These are phyloP conservation scores for Gallinago media DNA, from an alignment of 2,113 vertebrate genomes.

Conservation along the genomic window DNA sequence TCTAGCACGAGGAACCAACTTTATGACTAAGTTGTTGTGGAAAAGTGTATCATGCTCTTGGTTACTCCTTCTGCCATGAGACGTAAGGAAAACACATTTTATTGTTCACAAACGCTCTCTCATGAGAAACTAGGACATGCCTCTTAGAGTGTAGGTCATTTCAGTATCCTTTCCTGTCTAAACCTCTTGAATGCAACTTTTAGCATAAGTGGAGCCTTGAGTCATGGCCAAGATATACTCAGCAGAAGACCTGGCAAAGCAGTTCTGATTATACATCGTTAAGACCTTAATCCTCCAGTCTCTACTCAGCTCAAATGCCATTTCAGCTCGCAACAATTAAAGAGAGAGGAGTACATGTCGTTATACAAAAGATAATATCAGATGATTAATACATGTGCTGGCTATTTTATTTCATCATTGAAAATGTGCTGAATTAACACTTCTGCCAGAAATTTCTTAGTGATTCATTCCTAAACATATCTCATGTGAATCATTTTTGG, in stretches of 20 bases:
- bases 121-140: not conserved
- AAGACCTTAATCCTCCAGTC: not conserved
- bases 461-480: not conserved
- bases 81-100: not conserved
- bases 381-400: conserved; percentile 17
- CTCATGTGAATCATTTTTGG: not conserved
- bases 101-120: not conserved
- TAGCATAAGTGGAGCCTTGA: not conserved
- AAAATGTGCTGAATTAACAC: conserved; percentile 49
- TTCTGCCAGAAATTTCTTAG: conserved; percentile 10
- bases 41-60: not conserved
- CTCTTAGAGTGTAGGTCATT: not conserved
- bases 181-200: not conserved
- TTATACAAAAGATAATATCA: not conserved
- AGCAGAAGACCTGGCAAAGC: not conserved
- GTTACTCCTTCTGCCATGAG: not conserved
- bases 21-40: not conserved
- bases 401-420: not conserved
- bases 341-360: not conserved
- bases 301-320: not conserved
- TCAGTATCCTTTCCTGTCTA: not conserved
- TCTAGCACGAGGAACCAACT: not conserved
- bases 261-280: not conserved
- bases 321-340: conserved; percentile 28
- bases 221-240: not conserved